phyloP scores from a whole-genome alignment of 2,888 invertebrate species.

The Celastrina argiolus region DNA sequence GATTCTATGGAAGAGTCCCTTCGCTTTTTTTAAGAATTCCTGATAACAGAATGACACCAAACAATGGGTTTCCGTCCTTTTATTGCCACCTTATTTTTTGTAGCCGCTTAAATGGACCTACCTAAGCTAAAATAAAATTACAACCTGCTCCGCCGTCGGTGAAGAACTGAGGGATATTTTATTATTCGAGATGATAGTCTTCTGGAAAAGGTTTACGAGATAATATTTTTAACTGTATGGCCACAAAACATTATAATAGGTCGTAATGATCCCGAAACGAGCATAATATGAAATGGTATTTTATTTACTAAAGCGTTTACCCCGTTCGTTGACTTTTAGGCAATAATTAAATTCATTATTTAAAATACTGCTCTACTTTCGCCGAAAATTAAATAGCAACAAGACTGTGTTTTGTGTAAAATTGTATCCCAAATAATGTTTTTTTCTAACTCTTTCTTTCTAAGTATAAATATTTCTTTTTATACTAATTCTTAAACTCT shows the following conservation, averaged over 20 bases:
- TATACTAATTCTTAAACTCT: no score
- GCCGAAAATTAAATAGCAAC: neutral
- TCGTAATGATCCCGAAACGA: neutral
- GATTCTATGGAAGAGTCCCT: constrained; percentile 63
- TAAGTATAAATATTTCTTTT: no score
- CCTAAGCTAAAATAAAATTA: constrained; percentile 63
- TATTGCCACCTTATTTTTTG: constrained; percentile 78
- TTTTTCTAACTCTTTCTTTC: no score
- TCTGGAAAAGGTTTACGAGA: constrained; percentile 12
- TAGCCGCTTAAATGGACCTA: constrained; percentile 63
- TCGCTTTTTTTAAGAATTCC: constrained; percentile 66
- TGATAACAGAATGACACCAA: constrained; percentile 71
- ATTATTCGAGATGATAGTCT: constrained; percentile 26
- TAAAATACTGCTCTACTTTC: neutral
- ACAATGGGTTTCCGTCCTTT: constrained; percentile 78
- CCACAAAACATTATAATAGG: constrained; percentile 9
- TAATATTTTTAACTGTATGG: constrained; percentile 13
- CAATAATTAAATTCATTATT: neutral
- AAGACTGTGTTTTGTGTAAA: no score
- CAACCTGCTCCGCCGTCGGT: constrained; percentile 63
- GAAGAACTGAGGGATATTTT: constrained; percentile 27
- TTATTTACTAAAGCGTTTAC: neutral
- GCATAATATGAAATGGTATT: neutral
- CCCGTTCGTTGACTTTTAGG: neutral
- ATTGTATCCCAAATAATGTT: no score